Base-by-base conservation (phyloP, 2,113 vertebrate species). In the Catharus fuscescens region DNA sequence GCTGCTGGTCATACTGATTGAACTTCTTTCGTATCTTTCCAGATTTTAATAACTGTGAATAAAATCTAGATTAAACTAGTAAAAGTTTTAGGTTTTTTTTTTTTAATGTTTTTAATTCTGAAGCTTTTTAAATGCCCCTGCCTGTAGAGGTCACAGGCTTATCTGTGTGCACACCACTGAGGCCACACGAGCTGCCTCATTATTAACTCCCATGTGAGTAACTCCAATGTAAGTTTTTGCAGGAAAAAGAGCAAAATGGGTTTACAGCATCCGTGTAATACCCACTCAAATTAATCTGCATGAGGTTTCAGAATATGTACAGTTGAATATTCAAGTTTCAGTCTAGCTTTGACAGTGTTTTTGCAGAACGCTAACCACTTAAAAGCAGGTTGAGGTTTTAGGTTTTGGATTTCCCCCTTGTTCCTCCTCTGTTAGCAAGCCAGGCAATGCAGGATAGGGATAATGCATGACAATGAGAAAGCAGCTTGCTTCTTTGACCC, bases 311-410 rank as follows among this genome's bases (percentile, higher is more conserved):
- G 79, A 86, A 71, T 47, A 50, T 0, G 8, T 77, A 14, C 18
- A 15, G 47, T 53, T 91, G 56, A 77, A 70, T 77, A 81, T 56
- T 89, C 24, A 65, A 26, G 53, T 84, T 94, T 81, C 70, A 52
- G 61, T 74, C 40, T 45, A 36, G 85, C 26, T 81, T 59, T 57
- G 34, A 81, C 29, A 3, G 14, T 60, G 34, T 52, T 74, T 87
- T 87, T 94, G 70, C 44, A 81, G 69, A 91, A 71, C 0, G 0
- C 38, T 71, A 74, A 50, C 87, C 57, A 48, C 90, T 95, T 93
- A 44, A 92, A 96, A 96, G 70, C 61, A 79, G 78, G 36, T 79
- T 88, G 74, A 38, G 40, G 71, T 77, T 92, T 95, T 86, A 61
- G 59, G 52, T 65, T 86, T 90, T 90, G 76, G 42, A 77, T 97